A percentile compares a stretch with the other conserved stretches of the same genome.
phyloP scores from a whole-genome alignment of 2,797 vertebrate species.

The Lutra lutra region DNA sequence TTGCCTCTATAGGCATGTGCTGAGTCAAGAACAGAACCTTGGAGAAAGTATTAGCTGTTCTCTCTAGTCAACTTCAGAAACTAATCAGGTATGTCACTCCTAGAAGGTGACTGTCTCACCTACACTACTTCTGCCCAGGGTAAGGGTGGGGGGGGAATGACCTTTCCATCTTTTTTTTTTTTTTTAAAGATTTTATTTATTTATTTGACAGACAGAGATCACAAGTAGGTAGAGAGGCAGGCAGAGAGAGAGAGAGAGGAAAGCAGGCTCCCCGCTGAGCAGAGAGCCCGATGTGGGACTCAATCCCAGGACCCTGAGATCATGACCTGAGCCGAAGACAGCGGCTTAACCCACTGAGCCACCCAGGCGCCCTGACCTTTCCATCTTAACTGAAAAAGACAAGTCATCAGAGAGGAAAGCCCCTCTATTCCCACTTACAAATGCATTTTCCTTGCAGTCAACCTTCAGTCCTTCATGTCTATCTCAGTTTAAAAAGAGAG shows the following conservation, averaged over 20 bases:
- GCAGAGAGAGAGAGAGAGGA: too few relatives aligned
- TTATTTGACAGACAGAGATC: too few relatives aligned
- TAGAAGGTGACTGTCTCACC: neutral
- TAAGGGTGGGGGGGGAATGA: neutral
- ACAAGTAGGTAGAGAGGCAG: too few relatives aligned
- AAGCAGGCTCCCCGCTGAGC: too few relatives aligned
- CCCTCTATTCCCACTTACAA: neutral
- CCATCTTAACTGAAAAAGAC: neutral
- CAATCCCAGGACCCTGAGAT: too few relatives aligned
- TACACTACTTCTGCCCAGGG: neutral
- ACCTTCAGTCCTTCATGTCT: neutral
- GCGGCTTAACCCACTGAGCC: too few relatives aligned
- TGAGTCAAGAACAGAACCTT: neutral
- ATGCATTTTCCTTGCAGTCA: neutral
- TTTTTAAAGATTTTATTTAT: too few relatives aligned
- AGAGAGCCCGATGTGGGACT: too few relatives aligned
- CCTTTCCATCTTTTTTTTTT: neutral
- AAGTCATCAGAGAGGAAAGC: neutral
- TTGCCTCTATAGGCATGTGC: neutral
- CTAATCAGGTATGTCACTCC: neutral
- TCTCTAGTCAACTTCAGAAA: slow-evolving; percentile 19
- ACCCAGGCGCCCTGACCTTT: too few relatives aligned
- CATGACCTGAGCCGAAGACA: too few relatives aligned
- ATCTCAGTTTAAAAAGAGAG: neutral
- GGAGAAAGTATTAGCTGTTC: neutral